Evolutionary conservation across 2,888 invertebrate species (phyloP).

Genomic region (Calliopum simillimum): DNA sequence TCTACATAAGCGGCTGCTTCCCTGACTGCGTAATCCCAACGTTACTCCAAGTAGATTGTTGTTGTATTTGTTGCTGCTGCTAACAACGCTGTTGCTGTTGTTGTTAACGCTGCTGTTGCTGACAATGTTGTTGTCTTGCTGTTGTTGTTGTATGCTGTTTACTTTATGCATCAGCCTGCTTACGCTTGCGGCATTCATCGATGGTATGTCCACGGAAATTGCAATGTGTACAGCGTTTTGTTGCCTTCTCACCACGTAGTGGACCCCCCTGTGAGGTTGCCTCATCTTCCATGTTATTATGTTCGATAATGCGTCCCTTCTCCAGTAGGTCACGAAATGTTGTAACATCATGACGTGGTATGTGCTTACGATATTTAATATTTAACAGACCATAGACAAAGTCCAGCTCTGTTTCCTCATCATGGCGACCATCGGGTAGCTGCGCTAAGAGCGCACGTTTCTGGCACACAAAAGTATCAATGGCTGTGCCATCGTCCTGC

Average conservation of each 20-base stretch:
- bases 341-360: slow-evolving; percentile 55
- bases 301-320: slow-evolving; percentile 61
- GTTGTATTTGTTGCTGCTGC: too few relatives aligned
- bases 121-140: too few relatives aligned
- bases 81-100: too few relatives aligned
- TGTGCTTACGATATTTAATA: slow-evolving; percentile 61
- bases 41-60: too few relatives aligned
- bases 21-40: too few relatives aligned
- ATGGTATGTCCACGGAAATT: slow-evolving; percentile 60
- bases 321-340: slow-evolving; percentile 61
- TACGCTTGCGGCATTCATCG: slow-evolving; percentile 60
- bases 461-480: slow-evolving; percentile 60
- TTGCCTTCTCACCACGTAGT: slow-evolving; percentile 47
- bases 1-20: too few relatives aligned
- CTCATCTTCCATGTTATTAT: slow-evolving; percentile 54
- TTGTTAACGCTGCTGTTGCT: too few relatives aligned
- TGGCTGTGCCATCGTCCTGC: slow-evolving; percentile 52
- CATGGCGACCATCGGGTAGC: slow-evolving; percentile 60
- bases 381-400: slow-evolving; percentile 60
- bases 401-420: slow-evolving; percentile 61
- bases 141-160: too few relatives aligned
- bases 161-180: slow-evolving; percentile 1
- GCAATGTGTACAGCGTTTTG: slow-evolving; percentile 60
- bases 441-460: slow-evolving; percentile 63
- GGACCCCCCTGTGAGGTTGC: slow-evolving; percentile 42